Conservation (phyloP, 2,888 invertebrate species). For the Rhorus exstirpatorius region DNA sequence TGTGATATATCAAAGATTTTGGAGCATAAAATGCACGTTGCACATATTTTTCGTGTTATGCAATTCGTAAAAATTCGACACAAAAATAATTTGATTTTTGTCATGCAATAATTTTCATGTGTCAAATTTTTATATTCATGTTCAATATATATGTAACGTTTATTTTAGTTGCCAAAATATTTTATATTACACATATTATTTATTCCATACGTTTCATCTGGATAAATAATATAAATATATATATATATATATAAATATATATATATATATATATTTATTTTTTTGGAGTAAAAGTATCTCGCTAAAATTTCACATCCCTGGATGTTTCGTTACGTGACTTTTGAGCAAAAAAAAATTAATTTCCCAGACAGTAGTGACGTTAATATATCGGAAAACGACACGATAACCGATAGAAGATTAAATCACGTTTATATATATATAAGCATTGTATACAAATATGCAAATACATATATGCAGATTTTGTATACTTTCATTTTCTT, state of each 20-base stretch:
- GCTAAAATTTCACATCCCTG: conserved; percentile 2
- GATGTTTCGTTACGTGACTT: no score
- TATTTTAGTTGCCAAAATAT: no score
- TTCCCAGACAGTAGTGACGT: conserved; percentile 37
- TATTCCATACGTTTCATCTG: no score
- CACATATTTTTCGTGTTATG: no score
- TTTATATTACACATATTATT: no score
- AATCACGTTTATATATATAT: conserved; percentile 54
- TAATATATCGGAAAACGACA: conserved; percentile 39
- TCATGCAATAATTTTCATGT: no score
- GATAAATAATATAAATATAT: conserved; percentile 34
- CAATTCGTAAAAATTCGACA: no score
- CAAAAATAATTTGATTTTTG: no score
- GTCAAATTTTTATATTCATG: no score
- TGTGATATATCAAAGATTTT: no score
- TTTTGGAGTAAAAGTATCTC: conserved; percentile 37
- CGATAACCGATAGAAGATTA: conserved; percentile 59
- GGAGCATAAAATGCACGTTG: no score
- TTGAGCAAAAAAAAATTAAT: conserved; percentile 7
- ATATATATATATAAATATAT: conserved; percentile 9
- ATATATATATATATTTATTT: conserved; percentile 45
- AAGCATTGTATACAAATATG: conserved; percentile 67
- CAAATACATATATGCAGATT: conserved; percentile 66
- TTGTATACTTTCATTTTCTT: conserved; percentile 47
- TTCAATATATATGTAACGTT: no score